These are phyloP conservation scores for Phataginus tetradactyla DNA, from an alignment of 2,797 vertebrate genomes.

Conservation along the genomic window DNA sequence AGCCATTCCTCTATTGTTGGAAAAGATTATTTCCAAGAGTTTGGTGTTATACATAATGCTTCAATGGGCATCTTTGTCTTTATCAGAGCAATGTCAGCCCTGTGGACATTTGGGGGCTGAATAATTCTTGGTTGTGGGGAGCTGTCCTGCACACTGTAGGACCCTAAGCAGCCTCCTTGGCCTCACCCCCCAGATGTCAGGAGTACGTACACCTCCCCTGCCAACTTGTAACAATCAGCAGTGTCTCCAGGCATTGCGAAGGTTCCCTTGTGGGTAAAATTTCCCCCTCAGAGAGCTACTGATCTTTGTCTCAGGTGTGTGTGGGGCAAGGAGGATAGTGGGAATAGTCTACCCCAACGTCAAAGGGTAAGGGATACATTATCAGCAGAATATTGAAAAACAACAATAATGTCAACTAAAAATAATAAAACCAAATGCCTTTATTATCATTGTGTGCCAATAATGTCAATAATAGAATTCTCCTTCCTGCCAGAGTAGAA, in stretches of 20 bases:
- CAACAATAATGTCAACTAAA: neutral
- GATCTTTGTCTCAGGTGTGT: neutral
- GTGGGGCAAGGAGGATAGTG: accelerated
- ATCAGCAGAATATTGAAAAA: neutral
- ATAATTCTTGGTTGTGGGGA: neutral
- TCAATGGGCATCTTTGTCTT: neutral
- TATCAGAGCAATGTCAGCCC: neutral
- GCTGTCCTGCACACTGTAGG: neutral
- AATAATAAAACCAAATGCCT: neutral
- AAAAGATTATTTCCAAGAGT: slow-evolving; percentile 31
- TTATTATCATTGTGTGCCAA: neutral
- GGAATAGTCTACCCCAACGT: neutral
- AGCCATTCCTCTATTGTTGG: neutral
- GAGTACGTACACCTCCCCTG: neutral
- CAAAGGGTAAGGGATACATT: neutral
- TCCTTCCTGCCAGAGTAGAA: neutral
- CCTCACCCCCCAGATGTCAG: neutral
- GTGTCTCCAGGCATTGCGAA: neutral
- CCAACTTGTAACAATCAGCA: neutral
- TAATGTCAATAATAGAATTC: neutral
- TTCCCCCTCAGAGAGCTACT: neutral
- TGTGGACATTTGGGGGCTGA: neutral
- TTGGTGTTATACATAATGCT: neutral
- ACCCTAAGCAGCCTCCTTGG: neutral
- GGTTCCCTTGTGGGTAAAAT: neutral